A percentile compares a stretch with the other conserved stretches of the same genome.
These are phyloP conservation scores for Agriopis aurantiaria DNA, from an alignment of 2,888 invertebrate species.

Conservation along the genomic window DNA sequence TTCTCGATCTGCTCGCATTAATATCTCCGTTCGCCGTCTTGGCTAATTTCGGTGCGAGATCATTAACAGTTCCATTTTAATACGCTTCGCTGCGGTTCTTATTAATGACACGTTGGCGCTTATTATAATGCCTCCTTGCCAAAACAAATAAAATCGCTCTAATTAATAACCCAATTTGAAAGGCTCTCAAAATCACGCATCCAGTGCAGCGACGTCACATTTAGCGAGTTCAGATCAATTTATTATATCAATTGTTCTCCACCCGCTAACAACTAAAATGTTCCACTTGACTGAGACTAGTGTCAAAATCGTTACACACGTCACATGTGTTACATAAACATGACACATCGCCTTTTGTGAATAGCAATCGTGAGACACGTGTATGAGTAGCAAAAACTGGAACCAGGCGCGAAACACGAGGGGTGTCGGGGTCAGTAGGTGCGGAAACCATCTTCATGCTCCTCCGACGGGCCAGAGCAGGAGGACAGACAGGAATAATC, in stretches of 20 bases:
- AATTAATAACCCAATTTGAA: constrained; percentile 18
- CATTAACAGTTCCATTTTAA: constrained; percentile 39
- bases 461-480: no score
- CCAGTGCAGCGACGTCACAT: constrained; percentile 16
- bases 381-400: constrained; percentile 9
- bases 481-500: no score
- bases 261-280: constrained; percentile 34
- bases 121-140: constrained; percentile 31
- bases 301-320: constrained; percentile 38
- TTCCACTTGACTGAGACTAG: constrained; percentile 35
- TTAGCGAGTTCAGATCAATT: constrained; percentile 35
- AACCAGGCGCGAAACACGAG: constrained; percentile 6
- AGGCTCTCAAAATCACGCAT: constrained; percentile 14
- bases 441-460: no score
- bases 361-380: constrained; percentile 15
- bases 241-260: constrained; percentile 37
- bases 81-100: constrained; percentile 37
- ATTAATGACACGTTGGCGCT: constrained; percentile 34
- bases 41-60: constrained; percentile 39
- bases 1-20: constrained; percentile 18
- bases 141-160: constrained; percentile 19
- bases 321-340: constrained; percentile 21
- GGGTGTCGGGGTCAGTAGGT: constrained; percentile 8
- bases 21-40: constrained; percentile 20
- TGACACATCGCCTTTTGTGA: constrained; percentile 16